A percentile compares a stretch with the other conserved stretches of the same genome.
Conservation (phyloP, 2,113 vertebrate species). For the Peromyscus maniculatus region DNA sequence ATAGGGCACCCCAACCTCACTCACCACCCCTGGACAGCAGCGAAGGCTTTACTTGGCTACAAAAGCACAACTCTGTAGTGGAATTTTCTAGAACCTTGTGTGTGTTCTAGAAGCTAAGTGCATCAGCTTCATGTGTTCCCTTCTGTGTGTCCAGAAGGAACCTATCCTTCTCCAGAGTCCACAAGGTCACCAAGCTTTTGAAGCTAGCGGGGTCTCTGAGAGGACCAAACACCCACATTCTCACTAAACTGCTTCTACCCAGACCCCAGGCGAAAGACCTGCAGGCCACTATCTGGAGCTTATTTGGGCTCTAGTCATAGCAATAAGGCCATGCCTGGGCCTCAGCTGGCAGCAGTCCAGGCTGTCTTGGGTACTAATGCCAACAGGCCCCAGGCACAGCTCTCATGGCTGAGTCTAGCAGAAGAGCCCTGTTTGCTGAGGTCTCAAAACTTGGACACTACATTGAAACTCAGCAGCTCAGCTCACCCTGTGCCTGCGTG, state of each 20-base stretch:
- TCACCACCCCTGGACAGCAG: neutral
- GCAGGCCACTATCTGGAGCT: neutral
- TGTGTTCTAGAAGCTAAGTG: neutral
- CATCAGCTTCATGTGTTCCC: neutral
- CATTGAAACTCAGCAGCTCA: neutral
- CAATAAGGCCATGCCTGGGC: neutral
- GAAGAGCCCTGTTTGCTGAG: neutral
- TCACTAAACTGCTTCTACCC: neutral
- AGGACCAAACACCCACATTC: neutral
- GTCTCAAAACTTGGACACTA: constrained; percentile 17
- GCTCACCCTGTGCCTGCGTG: neutral
- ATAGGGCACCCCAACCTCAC: neutral
- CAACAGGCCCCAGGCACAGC: constrained; percentile 47
- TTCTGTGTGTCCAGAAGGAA: neutral
- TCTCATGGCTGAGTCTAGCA: neutral
- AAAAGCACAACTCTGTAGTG: neutral
- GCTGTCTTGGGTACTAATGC: constrained; percentile 30
- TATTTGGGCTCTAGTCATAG: neutral
- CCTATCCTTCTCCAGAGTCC: too few species aligned
- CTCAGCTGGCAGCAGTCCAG: constrained; percentile 13
- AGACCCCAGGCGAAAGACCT: neutral
- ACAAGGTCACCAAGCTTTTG: neutral
- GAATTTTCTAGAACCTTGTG: constrained; percentile 17
- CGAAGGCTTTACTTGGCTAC: neutral
- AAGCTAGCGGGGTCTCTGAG: neutral